Evolutionary conservation across 1,140 invertebrate genomes (phyloP).

Genomic region (Oedothorax gibbosus): DNA sequence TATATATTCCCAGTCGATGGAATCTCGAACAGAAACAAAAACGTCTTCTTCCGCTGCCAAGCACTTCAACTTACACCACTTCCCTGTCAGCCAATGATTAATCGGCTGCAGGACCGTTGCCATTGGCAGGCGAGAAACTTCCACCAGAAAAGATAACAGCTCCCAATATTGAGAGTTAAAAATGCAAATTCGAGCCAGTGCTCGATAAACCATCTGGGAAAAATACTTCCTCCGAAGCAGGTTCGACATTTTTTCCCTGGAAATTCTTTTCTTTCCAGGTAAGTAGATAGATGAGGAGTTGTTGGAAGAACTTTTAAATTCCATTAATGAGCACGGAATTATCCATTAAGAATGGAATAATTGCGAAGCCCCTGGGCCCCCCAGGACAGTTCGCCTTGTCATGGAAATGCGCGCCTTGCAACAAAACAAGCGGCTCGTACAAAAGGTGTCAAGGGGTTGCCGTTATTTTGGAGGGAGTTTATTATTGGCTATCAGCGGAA

Average conservation of each 20-base stretch:
- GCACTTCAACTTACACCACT: conserved; percentile 39
- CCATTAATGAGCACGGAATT: conserved; percentile 59
- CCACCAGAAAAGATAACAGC: conserved; percentile 50
- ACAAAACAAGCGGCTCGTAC: conserved; percentile 49
- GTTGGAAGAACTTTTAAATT: conserved; percentile 55
- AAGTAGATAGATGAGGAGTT: conserved; percentile 42
- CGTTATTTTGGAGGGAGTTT: conserved; percentile 1
- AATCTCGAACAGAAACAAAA: conserved; percentile 29
- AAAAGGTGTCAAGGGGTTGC: conserved; percentile 55
- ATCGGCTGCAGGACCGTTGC: conserved; percentile 21
- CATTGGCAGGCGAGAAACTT: conserved; percentile 4
- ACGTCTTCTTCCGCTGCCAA: conserved; percentile 8
- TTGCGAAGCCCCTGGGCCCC: conserved; percentile 44
- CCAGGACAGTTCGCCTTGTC: conserved; percentile 30
- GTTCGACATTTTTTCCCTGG: conserved; percentile 4
- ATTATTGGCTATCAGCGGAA: conserved; percentile 45
- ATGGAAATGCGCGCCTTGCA: conserved; percentile 52
- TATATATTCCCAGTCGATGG: not conserved
- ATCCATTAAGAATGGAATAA: conserved; percentile 60
- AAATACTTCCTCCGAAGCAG: conserved; percentile 39
- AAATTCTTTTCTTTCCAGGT: conserved; percentile 44
- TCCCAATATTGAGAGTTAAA: conserved; percentile 56
- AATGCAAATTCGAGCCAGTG: conserved; percentile 48
- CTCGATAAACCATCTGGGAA: conserved; percentile 60
- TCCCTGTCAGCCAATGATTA: conserved; percentile 42